Conservation (phyloP, 1,140 invertebrate species). For the Leptinotarsa undecemlineata region DNA sequence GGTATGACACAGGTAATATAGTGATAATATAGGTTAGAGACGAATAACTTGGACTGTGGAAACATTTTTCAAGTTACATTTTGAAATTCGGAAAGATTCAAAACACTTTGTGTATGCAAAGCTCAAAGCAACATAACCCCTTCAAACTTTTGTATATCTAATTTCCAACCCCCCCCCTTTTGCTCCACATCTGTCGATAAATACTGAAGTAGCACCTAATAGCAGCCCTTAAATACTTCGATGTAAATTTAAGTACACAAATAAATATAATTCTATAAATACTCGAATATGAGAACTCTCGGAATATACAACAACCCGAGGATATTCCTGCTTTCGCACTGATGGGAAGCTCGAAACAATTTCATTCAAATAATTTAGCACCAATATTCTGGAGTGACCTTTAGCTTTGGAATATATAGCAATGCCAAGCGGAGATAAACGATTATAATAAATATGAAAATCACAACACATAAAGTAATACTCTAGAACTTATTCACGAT, state of each 20-base stretch:
- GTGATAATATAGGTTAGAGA: neutral
- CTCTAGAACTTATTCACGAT: neutral
- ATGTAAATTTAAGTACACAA: neutral
- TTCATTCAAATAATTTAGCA: neutral
- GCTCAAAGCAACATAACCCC: too few species aligned
- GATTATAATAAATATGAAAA: constrained; percentile 7
- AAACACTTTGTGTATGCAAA: too few species aligned
- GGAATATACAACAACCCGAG: neutral
- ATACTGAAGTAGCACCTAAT: too few species aligned
- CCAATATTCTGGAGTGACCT: neutral
- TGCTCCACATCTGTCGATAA: too few species aligned
- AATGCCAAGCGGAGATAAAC: neutral
- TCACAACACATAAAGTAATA: constrained; percentile 8
- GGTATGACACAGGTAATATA: neutral
- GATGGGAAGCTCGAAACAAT: neutral
- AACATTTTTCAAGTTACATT: too few species aligned
- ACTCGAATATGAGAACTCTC: neutral
- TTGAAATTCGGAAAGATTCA: too few species aligned
- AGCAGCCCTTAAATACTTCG: neutral
- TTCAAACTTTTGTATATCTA: too few species aligned
- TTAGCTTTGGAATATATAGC: neutral
- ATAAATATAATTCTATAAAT: neutral
- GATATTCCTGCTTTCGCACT: neutral
- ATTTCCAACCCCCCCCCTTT: too few species aligned
- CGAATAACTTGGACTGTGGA: too few species aligned